Conservation (phyloP, 2,113 vertebrate species). For the Neotoma lepida region DNA sequence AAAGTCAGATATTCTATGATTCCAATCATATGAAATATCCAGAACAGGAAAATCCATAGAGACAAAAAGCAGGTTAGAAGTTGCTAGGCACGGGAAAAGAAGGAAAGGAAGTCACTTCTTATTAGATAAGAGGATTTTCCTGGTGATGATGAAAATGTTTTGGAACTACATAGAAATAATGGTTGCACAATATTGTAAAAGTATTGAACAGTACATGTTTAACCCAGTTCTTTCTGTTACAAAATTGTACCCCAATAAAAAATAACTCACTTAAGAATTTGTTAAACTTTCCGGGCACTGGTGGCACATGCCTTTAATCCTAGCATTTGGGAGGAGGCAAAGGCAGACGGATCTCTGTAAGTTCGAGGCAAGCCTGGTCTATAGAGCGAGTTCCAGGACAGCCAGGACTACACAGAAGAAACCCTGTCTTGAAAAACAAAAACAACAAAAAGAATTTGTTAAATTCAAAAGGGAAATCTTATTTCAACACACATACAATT, state of each 20-base stretch:
- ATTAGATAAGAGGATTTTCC: not conserved
- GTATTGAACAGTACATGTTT: not conserved
- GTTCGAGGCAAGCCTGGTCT: not conserved
- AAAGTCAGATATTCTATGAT: not conserved
- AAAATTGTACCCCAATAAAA: not conserved
- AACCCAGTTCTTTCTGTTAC: not conserved
- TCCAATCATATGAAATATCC: not conserved
- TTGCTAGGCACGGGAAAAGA: not conserved
- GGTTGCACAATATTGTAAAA: not conserved
- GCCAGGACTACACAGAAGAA: not conserved
- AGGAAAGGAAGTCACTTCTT: not conserved
- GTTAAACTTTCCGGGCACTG: not conserved
- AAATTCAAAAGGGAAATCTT: slow-evolving; percentile 16
- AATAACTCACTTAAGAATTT: slow-evolving; percentile 39
- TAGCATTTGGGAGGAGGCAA: not conserved
- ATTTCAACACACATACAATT: not conserved
- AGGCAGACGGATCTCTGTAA: not conserved
- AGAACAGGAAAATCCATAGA: not conserved
- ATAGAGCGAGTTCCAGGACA: not conserved
- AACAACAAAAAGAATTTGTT: not conserved
- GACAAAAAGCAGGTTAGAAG: slow-evolving; percentile 1
- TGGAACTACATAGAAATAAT: not conserved
- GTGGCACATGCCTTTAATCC: not conserved
- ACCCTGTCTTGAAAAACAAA: not conserved
- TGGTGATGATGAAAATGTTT: slow-evolving; percentile 34